Percentiles rank a stretch among this genome's conserved stretches.
Evolutionary conservation across 2,113 vertebrate species (phyloP).

Genomic region (Malurus cyaneus): DNA sequence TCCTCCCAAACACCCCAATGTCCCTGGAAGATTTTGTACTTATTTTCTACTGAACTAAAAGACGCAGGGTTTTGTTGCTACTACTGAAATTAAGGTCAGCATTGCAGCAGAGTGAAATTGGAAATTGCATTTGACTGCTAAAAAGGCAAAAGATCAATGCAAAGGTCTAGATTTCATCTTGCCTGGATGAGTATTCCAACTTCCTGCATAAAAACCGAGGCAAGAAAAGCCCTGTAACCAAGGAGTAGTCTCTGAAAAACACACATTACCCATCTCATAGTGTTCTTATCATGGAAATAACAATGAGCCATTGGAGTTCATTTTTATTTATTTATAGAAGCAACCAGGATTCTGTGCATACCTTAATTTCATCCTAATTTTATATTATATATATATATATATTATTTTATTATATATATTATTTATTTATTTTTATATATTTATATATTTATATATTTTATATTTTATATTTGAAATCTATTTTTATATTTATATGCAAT

Average conservation of each 20-base stretch:
- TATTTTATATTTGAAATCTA: no score
- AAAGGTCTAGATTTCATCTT: not conserved
- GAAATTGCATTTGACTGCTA: slow-evolving; percentile 4
- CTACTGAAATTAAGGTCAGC: not conserved
- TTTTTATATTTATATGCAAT: no score
- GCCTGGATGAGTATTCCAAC: not conserved
- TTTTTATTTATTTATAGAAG: not conserved
- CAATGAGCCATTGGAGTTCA: not conserved
- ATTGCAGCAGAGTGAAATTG: not conserved
- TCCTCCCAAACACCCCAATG: not conserved
- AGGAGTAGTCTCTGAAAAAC: not conserved
- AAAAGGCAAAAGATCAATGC: not conserved
- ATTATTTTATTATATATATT: no score
- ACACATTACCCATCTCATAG: not conserved
- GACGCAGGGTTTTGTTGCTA: not conserved
- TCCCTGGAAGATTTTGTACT: not conserved
- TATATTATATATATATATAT: not conserved
- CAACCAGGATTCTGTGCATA: not conserved
- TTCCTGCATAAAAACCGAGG: not conserved
- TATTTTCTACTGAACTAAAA: not conserved
- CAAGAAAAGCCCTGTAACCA: not conserved
- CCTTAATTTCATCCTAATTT: not conserved
- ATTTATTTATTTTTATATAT: no score
- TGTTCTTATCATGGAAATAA: not conserved
- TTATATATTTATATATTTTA: no score